Conservation (phyloP, 2,113 vertebrate species). For the Coracopsis vasa region DNA sequence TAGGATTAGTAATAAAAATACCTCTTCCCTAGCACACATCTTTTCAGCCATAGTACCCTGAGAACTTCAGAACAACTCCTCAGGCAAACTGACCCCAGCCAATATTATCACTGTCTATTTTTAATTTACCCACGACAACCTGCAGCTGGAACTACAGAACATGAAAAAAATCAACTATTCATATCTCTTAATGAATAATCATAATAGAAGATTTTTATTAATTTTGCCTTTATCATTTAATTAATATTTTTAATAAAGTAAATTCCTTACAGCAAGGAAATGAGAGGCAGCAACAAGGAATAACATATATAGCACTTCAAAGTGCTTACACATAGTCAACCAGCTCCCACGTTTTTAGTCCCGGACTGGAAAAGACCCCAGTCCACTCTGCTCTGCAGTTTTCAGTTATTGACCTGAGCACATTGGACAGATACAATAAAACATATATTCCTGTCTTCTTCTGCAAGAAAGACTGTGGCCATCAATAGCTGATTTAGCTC, state of each 20-base stretch:
- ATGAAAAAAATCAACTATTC: background rate
- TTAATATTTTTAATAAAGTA: slow-evolving; percentile 5
- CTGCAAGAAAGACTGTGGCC: background rate
- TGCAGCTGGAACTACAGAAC: background rate
- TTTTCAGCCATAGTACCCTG: background rate
- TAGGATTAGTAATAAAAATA: background rate
- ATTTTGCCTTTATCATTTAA: slow-evolving; percentile 14
- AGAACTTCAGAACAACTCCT: background rate
- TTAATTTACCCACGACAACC: background rate
- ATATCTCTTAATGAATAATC: slow-evolving; percentile 18
- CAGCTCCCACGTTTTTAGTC: background rate
- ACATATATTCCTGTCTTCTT: background rate
- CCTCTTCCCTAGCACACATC: background rate
- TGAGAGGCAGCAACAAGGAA: background rate
- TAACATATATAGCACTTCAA: background rate
- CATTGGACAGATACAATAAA: background rate
- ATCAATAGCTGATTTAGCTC: background rate
- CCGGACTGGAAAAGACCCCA: background rate
- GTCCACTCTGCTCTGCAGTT: background rate
- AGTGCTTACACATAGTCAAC: background rate
- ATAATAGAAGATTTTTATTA: background rate
- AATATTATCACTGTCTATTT: background rate
- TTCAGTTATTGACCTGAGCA: background rate
- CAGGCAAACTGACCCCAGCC: background rate
- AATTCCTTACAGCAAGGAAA: background rate